Evolutionary conservation across 2,797 vertebrate species (phyloP), one percentile per base, ranked within the genome.

Genomic region (Darevskia mixta): DNA sequence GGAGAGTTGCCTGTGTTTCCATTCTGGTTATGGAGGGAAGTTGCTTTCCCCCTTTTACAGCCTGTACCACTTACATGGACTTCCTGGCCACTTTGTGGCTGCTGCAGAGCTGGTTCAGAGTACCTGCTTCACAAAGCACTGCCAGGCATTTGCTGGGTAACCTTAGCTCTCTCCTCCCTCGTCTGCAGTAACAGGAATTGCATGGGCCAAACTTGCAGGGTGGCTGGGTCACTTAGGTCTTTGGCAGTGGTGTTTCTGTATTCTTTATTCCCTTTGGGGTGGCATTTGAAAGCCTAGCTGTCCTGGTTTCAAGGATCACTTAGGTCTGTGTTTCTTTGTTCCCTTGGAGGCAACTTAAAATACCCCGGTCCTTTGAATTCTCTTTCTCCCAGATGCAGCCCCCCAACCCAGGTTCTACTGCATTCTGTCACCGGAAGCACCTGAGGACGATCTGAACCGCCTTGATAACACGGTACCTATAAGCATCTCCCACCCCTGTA

Each of bases 331-430:
- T 25, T 55, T 6, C 35, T 27, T 5, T 29, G 27, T 32, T 58
- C 78, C 7, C 7, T 71, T 61, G 25, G 7, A 43, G 27, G 20
- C 20, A 27, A 20, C 29, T 2, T n/a, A 17, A 45, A 64, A 64
- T 64, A 9, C 41, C 17, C 38, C 27, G n/a, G 81, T 38, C 2
- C 3, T 17, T 3, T 3, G 4, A 4, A 2, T 27, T 20, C n/a
- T 25, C 7, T 55, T 17, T 29, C 11, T 25, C 3, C 15, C 94
- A 99, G 99, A 99, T 89, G 95, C 98, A 32, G 97, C 95, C 29
- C 96, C 96, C 35, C 98, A 99, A 87, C 99, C 98, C 73, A 98
- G 98, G 88, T 99, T 99, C 97, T 99, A 99, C 97, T 99, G 98
- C 72, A 97, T 99, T 91, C 97, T 99, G 4, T 99, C 98, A 11